phyloP scores from a whole-genome alignment of 2,888 invertebrate species.

The Lordiphosa fenestrarum region DNA sequence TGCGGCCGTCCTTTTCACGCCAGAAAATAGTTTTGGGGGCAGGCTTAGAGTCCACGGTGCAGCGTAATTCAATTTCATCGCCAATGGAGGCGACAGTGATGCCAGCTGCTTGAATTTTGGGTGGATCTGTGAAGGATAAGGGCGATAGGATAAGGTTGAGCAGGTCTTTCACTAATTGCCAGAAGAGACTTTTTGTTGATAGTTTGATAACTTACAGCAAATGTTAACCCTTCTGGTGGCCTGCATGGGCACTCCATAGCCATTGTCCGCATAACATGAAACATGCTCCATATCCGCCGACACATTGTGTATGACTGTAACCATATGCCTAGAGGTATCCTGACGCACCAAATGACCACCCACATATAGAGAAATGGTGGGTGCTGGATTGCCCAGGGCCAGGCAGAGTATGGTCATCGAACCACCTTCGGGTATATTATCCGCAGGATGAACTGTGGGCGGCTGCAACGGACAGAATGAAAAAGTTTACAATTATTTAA shows the following conservation, averaged over 20 bases:
- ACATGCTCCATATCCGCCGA: conserved; percentile 92
- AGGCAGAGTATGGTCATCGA: conserved; percentile 93
- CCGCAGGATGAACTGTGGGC: conserved; percentile 91
- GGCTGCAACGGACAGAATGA: conserved; percentile 81
- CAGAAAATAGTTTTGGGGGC: conserved; percentile 91
- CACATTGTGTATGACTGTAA: conserved; percentile 91
- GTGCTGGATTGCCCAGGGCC: conserved; percentile 92
- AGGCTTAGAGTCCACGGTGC: conserved; percentile 89
- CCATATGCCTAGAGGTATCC: conserved; percentile 91
- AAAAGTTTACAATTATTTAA: conserved; percentile 10
- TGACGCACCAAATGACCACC: conserved; percentile 87
- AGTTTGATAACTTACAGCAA: conserved; percentile 84
- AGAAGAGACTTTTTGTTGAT: no score
- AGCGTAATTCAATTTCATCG: conserved; percentile 88
- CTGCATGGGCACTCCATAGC: conserved; percentile 93
- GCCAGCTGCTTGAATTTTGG: conserved; percentile 88
- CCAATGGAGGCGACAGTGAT: conserved; percentile 89
- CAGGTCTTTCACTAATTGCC: no score
- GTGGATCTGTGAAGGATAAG: conserved; percentile 83
- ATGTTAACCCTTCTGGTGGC: conserved; percentile 90
- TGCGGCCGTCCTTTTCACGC: conserved; percentile 87
- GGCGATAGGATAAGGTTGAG: no score
- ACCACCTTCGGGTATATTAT: conserved; percentile 90
- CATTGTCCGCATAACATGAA: conserved; percentile 93
- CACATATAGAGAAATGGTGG: conserved; percentile 91